phyloP scores from a whole-genome alignment of 2,888 invertebrate species.

The Plusia festucae region DNA sequence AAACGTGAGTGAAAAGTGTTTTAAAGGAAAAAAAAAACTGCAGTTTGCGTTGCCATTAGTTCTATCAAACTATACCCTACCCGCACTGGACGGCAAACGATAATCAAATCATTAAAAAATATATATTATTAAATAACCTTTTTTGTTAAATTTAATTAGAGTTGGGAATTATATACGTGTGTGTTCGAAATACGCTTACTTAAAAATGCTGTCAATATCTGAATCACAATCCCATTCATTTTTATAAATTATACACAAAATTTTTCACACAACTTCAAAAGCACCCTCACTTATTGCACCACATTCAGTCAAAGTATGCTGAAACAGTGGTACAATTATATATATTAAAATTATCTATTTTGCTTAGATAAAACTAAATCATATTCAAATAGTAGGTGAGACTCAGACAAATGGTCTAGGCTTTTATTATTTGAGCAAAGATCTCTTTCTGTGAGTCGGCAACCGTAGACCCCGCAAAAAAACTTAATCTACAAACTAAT shows the following conservation, averaged over 20 bases:
- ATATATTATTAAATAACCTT: too few relatives aligned
- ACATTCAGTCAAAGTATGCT: conserved; percentile 1
- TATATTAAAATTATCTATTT: conserved; percentile 37
- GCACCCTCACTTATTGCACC: conserved; percentile 5
- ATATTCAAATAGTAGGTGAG: conserved; percentile 26
- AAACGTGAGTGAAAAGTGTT: too few relatives aligned
- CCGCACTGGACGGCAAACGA: too few relatives aligned
- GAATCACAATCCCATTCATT: conserved; percentile 50
- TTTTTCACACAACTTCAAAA: not conserved
- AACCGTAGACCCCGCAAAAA: not conserved
- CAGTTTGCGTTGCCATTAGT: too few relatives aligned
- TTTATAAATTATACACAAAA: not conserved
- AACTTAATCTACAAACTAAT: not conserved
- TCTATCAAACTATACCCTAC: too few relatives aligned
- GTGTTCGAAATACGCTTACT: conserved; percentile 60
- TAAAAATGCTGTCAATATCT: conserved; percentile 44
- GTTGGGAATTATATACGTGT: too few relatives aligned
- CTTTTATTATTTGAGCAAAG: not conserved
- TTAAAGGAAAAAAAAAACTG: too few relatives aligned
- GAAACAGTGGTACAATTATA: conserved; percentile 24
- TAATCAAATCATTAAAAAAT: too few relatives aligned
- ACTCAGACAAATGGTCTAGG: not conserved
- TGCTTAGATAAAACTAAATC: conserved; percentile 43
- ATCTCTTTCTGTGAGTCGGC: not conserved
- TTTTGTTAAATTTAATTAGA: too few relatives aligned